phyloP scores from a whole-genome alignment of 1,140 invertebrate genomes.

The Triops longicaudatus region DNA sequence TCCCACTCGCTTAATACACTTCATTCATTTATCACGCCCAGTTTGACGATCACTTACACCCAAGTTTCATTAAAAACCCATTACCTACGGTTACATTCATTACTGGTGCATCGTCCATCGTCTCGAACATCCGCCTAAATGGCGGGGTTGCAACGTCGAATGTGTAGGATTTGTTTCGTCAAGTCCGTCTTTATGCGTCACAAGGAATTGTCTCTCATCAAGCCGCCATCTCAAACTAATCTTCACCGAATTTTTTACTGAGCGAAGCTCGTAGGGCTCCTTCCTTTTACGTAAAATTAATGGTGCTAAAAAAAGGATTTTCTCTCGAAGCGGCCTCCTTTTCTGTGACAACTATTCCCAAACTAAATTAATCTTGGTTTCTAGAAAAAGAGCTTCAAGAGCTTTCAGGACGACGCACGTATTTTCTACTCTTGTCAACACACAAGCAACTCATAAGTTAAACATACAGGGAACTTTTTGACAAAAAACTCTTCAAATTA shows the following conservation, averaged over 20 bases:
- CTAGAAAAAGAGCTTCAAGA: too few relatives aligned
- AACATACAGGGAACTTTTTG: too few relatives aligned
- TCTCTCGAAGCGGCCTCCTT: background rate
- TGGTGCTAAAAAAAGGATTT: background rate
- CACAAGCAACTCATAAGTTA: too few relatives aligned
- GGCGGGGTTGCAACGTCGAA: background rate
- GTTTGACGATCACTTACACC: background rate
- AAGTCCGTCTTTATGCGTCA: too few relatives aligned
- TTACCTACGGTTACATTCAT: background rate
- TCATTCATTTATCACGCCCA: background rate
- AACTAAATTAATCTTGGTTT: background rate
- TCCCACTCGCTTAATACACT: background rate
- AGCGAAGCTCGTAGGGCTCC: background rate
- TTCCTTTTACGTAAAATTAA: background rate
- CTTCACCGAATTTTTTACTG: background rate
- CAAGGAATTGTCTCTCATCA: background rate
- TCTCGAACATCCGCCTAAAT: background rate
- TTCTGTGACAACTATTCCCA: background rate
- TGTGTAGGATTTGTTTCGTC: background rate
- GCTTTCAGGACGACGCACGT: too few relatives aligned
- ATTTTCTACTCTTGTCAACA: too few relatives aligned
- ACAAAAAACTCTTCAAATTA: too few relatives aligned
- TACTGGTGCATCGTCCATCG: constrained; percentile 6
- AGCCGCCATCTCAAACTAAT: background rate
- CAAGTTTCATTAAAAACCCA: background rate